Conservation (phyloP, 2,113 vertebrate species). For the Pteropus alecto region DNA sequence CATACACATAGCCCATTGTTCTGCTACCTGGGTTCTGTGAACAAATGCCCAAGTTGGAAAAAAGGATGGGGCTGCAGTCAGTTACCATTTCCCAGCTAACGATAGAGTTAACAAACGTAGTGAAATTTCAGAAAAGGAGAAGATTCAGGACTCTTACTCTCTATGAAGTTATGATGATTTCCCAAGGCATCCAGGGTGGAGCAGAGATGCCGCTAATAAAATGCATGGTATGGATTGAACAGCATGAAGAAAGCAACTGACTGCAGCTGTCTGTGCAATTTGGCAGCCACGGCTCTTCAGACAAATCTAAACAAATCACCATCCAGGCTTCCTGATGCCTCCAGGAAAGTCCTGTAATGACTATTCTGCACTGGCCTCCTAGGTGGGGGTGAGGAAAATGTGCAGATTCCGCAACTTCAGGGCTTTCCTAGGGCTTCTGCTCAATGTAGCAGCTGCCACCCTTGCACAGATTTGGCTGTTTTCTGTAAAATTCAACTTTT, state of each 20-base stretch:
- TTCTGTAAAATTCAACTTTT: conserved; percentile 67
- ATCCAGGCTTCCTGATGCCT: background rate
- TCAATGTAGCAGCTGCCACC: conserved; percentile 61
- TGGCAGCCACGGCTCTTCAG: conserved; percentile 63
- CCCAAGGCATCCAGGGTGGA: conserved; percentile 65
- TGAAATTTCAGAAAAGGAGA: conserved; percentile 64
- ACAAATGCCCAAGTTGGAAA: conserved; percentile 51
- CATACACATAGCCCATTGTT: conserved; percentile 47
- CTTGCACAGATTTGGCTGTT: conserved; percentile 55
- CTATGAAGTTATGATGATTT: conserved; percentile 71
- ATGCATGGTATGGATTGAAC: background rate
- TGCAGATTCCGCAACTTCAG: conserved; percentile 67
- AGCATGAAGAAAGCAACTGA: conserved; percentile 60
- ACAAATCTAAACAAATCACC: conserved; percentile 66
- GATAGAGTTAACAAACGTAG: conserved; percentile 61
- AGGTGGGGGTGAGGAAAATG: conserved; percentile 51
- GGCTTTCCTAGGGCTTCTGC: conserved; percentile 57
- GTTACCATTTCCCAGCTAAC: conserved; percentile 68
- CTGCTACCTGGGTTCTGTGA: conserved; percentile 22
- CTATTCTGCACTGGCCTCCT: conserved; percentile 30
- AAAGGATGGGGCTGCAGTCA: conserved; percentile 49
- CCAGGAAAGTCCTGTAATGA: conserved; percentile 22
- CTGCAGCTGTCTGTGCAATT: conserved; percentile 62
- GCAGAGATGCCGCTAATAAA: conserved; percentile 74
- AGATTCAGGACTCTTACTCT: conserved; percentile 51